These are phyloP conservation scores for Callosobruchus maculatus DNA, from an alignment of 2,888 invertebrate species.

Conservation along the genomic window DNA sequence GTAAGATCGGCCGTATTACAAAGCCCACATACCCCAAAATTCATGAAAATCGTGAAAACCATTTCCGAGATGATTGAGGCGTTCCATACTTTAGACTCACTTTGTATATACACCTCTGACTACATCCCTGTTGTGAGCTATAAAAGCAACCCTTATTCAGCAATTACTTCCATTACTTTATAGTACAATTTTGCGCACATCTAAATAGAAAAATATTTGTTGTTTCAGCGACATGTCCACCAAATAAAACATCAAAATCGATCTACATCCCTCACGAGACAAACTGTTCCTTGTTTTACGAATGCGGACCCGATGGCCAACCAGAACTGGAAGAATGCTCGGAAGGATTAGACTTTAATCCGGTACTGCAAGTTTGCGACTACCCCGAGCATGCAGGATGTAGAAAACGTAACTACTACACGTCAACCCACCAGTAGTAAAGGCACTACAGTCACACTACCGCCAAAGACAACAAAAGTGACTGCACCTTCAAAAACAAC, in stretches of 20 bases:
- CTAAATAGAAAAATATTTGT: too few species aligned
- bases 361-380: neutral
- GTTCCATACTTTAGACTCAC: too few species aligned
- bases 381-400: neutral
- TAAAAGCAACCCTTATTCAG: too few species aligned
- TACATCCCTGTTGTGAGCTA: too few species aligned
- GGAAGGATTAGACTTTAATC: neutral
- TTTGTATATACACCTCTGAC: too few species aligned
- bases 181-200: too few species aligned
- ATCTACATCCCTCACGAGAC: neutral
- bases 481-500: neutral
- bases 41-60: too few species aligned
- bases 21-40: too few species aligned
- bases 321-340: neutral
- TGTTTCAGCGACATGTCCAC: neutral
- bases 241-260: neutral
- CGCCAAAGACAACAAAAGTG: neutral
- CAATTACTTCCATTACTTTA: too few species aligned
- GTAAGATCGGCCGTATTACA: too few species aligned
- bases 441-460: neutral
- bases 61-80: too few species aligned
- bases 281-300: neutral
- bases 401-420: neutral
- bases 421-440: neutral
- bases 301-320: neutral